These are phyloP conservation scores for Struthio camelus DNA, from an alignment of 2,113 vertebrate species.

Conservation along the genomic window DNA sequence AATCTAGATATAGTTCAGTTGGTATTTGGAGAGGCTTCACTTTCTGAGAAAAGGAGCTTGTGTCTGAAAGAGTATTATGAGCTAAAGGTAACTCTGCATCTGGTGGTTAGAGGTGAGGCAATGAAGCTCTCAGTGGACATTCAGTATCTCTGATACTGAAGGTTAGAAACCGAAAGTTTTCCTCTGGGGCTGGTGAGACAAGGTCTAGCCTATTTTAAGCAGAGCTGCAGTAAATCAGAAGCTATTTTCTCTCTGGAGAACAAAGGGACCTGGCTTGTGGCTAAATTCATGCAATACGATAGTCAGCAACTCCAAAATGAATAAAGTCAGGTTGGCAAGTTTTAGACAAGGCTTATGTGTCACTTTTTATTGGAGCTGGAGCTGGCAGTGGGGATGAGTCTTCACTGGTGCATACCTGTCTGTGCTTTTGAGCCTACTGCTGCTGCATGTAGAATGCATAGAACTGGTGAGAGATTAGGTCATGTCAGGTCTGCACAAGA, in stretches of 20 bases:
- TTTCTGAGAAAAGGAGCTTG: background rate
- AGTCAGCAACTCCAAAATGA: background rate
- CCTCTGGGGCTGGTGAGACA: background rate
- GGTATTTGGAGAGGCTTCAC: background rate
- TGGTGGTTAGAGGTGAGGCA: background rate
- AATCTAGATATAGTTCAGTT: background rate
- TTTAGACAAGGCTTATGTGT: background rate
- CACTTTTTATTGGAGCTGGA: background rate
- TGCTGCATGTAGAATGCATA: background rate
- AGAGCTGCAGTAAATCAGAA: background rate
- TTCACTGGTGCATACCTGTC: background rate
- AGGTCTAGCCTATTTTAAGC: background rate
- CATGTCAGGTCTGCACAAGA: background rate
- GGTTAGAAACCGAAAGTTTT: background rate
- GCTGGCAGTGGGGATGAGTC: background rate
- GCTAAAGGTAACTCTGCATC: background rate
- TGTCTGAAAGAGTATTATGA: background rate
- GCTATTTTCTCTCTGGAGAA: background rate
- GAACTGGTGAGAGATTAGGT: background rate
- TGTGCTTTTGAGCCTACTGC: background rate
- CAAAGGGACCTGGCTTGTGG: background rate
- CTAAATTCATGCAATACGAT: background rate
- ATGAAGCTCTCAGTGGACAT: background rate
- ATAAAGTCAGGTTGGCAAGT: background rate
- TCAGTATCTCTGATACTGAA: accelerated